Percentiles rank a stretch among this genome's conserved stretches.
Evolutionary conservation across 2,113 vertebrate genomes (phyloP).

Genomic region (Mesembrinibis cayennensis): DNA sequence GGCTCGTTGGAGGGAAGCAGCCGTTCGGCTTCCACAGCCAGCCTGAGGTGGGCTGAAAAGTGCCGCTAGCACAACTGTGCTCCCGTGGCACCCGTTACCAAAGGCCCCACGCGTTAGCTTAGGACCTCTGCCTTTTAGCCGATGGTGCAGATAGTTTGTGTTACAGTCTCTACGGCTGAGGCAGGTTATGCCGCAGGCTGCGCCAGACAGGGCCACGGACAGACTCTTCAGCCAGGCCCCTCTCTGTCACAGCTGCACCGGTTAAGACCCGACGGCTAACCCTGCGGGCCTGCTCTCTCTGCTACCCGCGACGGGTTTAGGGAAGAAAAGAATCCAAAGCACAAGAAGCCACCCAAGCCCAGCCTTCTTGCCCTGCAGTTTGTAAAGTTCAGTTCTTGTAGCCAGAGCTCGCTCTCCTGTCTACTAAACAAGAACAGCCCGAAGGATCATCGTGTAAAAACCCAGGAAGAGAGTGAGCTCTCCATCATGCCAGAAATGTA

Average conservation of each 20-base stretch:
- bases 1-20: not conserved
- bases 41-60: not conserved
- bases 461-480: not conserved
- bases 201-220: not conserved
- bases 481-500: not conserved
- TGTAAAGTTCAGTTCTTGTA: not conserved
- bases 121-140: fast-evolving
- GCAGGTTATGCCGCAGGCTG: not conserved
- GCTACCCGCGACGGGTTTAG: not conserved
- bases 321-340: not conserved
- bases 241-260: not conserved
- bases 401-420: not conserved
- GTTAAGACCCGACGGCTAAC: not conserved
- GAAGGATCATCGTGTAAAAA: not conserved
- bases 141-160: no score
- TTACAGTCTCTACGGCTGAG: not conserved
- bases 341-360: not conserved
- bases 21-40: not conserved
- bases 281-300: fast-evolving
- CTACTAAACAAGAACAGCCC: not conserved
- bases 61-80: fast-evolving
- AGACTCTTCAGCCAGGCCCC: no score
- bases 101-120: fast-evolving
- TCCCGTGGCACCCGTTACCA: no score
- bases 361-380: not conserved